Percentiles rank a stretch among this genome's conserved stretches.
phyloP scores from a whole-genome alignment of 2,113 vertebrate genomes.

The Cyrtonyx montezumae region DNA sequence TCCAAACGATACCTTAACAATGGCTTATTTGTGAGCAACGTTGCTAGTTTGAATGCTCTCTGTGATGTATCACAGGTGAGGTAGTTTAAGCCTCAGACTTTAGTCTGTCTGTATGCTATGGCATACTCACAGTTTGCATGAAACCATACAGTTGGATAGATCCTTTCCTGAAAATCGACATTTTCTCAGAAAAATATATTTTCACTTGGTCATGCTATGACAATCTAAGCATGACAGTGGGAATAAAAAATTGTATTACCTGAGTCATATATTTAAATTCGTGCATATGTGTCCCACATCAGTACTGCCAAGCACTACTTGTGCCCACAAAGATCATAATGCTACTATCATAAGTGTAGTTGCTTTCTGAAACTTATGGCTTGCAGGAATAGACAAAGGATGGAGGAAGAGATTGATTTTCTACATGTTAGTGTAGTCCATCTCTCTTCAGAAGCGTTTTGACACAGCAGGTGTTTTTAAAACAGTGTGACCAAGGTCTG shows the following conservation, averaged over 20 bases:
- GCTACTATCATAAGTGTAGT: neutral
- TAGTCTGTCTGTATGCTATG: neutral
- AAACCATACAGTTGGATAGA: neutral
- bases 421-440: neutral
- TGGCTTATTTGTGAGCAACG: neutral
- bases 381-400: conserved; percentile 29
- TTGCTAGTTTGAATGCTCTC: neutral
- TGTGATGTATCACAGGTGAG: neutral
- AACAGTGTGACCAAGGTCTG: conserved; percentile 52
- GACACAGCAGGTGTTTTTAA: conserved; percentile 57
- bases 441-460: conserved; percentile 30
- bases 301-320: neutral
- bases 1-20: neutral
- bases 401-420: conserved; percentile 28
- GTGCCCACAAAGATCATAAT: neutral
- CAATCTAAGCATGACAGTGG: neutral
- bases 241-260: neutral
- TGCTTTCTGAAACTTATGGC: neutral
- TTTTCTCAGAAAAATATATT: neutral
- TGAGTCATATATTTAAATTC: neutral
- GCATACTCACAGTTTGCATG: neutral
- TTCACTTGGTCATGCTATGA: neutral
- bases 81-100: neutral
- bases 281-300: neutral
- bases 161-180: neutral